Evolutionary conservation across 1,140 invertebrate species (phyloP).

Genomic region (Yoshiicerus persimilis): DNA sequence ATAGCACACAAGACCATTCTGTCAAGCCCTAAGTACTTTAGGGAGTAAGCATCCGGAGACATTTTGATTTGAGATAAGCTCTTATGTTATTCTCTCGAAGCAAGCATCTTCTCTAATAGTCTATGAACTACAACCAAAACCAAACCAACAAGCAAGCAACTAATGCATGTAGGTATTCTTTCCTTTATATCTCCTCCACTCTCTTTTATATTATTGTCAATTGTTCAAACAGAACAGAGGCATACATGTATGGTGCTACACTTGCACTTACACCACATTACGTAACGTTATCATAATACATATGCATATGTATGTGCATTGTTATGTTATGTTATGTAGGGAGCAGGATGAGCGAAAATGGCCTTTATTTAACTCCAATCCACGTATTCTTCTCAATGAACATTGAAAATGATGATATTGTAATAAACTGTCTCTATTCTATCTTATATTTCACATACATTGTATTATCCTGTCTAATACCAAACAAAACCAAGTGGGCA

Average conservation of each 20-base stretch:
- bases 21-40: slow-evolving; percentile 23
- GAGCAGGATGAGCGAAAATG: background rate
- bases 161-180: background rate
- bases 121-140: background rate
- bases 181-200: background rate
- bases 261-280: background rate
- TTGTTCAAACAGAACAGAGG: background rate
- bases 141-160: background rate
- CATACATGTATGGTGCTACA: background rate
- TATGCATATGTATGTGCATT: background rate
- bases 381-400: background rate
- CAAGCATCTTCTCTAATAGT: slow-evolving; percentile 7
- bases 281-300: background rate
- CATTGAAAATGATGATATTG: background rate
- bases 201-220: background rate
- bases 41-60: slow-evolving; percentile 9
- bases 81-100: slow-evolving; percentile 3
- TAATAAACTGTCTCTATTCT: background rate
- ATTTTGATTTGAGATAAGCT: slow-evolving; percentile 32
- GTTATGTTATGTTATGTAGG: background rate
- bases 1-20: slow-evolving; percentile 19
- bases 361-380: background rate
- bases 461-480: background rate
- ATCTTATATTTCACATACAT: too few species aligned
- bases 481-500: background rate